Conservation (phyloP, 2,888 invertebrate species). For the Lycophotia porphyrea region DNA sequence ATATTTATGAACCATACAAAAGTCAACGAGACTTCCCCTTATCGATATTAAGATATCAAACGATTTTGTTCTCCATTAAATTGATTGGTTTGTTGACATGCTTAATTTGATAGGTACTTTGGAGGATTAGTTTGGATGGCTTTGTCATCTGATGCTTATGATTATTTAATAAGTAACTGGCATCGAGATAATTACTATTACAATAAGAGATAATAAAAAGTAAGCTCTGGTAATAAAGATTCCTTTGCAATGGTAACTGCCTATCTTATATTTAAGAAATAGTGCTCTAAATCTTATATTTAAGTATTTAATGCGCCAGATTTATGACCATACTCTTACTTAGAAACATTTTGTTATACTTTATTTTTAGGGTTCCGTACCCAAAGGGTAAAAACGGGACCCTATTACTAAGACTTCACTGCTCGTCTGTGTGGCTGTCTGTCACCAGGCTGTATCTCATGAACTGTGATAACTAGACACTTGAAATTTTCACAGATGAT, state of each 20-base stretch:
- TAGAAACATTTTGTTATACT: not conserved
- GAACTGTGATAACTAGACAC: too few relatives aligned
- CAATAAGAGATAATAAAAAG: not conserved
- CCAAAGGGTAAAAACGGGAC: too few relatives aligned
- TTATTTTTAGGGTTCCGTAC: too few relatives aligned
- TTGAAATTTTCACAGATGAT: too few relatives aligned
- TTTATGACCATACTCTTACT: not conserved
- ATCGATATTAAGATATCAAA: constrained; percentile 28
- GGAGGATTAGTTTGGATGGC: not conserved
- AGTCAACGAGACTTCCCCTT: constrained; percentile 38
- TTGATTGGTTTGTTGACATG: constrained; percentile 34
- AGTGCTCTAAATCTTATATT: too few relatives aligned
- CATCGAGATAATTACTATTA: not conserved
- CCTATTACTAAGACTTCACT: too few relatives aligned
- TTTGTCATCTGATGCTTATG: not conserved
- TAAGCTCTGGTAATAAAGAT: not conserved
- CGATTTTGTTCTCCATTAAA: constrained; percentile 22
- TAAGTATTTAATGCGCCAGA: not conserved
- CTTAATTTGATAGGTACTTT: not conserved
- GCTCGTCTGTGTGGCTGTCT: too few relatives aligned
- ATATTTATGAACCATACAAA: constrained; percentile 44
- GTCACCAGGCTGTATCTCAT: too few relatives aligned
- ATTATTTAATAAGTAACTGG: not conserved
- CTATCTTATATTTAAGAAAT: not conserved
- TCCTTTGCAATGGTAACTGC: not conserved